Percentiles rank a stretch among this genome's conserved stretches.
Evolutionary conservation across 2,888 invertebrate genomes (phyloP).

Genomic region (Drosophila nigricruria): DNA sequence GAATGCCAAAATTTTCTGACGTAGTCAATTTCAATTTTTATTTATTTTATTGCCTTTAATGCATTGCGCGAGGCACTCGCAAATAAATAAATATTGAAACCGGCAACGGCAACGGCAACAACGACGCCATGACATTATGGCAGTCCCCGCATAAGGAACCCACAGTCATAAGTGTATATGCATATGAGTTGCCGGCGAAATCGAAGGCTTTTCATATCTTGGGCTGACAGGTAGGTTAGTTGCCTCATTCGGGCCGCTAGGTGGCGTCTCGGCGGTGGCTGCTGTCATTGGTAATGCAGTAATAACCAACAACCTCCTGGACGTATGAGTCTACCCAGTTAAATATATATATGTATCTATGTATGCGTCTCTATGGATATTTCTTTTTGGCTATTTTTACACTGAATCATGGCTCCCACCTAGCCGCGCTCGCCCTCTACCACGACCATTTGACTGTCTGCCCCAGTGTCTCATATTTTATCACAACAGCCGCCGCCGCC

Average conservation of each 20-base stretch:
- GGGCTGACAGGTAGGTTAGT: constrained; percentile 78
- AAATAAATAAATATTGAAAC: constrained; percentile 76
- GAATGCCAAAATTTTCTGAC: constrained; percentile 82
- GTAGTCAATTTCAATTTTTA: constrained; percentile 80
- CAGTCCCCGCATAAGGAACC: constrained; percentile 57
- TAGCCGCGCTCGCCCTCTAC: neutral
- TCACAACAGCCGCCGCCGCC: constrained; percentile 59
- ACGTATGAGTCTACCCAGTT: constrained; percentile 51
- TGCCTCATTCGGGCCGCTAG: constrained; percentile 64
- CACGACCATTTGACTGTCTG: constrained; percentile 69
- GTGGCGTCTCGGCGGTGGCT: constrained; percentile 72
- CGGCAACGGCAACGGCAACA: constrained; percentile 31
- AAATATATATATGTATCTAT: constrained; percentile 1
- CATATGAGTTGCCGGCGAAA: constrained; percentile 61
- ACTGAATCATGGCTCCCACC: constrained; percentile 74
- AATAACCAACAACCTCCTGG: constrained; percentile 58
- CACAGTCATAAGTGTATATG: constrained; percentile 51
- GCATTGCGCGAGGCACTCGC: constrained; percentile 72
- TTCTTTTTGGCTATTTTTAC: constrained; percentile 64
- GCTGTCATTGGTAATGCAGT: constrained; percentile 66
- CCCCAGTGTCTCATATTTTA: constrained; percentile 81
- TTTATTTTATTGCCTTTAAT: constrained; percentile 81
- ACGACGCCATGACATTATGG: constrained; percentile 63
- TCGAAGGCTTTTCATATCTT: constrained; percentile 56
- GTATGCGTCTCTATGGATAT: constrained; percentile 37